Evolutionary conservation across 2,888 invertebrate genomes (phyloP), one percentile per base, ranked within the genome.

Genomic region (Pollenia angustigena): DNA sequence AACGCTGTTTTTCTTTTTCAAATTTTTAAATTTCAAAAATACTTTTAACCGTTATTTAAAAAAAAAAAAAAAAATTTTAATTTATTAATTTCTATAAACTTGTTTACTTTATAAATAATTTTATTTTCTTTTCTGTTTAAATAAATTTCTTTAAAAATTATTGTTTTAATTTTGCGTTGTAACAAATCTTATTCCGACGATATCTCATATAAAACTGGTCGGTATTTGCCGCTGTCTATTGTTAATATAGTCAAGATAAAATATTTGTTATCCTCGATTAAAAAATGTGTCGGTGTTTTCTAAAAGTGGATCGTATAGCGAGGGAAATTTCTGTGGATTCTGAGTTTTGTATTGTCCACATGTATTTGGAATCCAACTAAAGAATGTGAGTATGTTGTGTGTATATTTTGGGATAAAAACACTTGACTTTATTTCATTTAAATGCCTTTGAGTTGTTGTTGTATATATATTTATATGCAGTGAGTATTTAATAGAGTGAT

Each of bases 141-240:
- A 56, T 50, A 42, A 72, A 66, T 74, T 46, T 56, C 32, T 74
- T 58, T 81, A 11, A 83, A 18, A 60, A 42, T 80, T 75, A 44
- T 18, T 40, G 46, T 81, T 84, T 60, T 32, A 12, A 56, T 85
- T 82, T 6, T 88, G 69, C 88, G 88, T 89, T 88, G 32, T 60
- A 78, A 81, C 86, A 87, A 85, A 85, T 88, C 89, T 87, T 89
- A 89, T 88, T 89, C 88, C 89, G 89, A 88, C 87, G 89, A 89
- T 89, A 89, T 89, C 88, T 89, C 89, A 89, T 89, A 89, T 89
- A 88, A 89, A 89, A 89, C 89, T 89, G 89, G 66, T 68, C 14
- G 62, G 81, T 58, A 71, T 87, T 80, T 76, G 79, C 75, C 84
- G 50, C 40, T 69, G 78, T 87, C 54, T 80, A 81, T 72, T 74